phyloP scores from a whole-genome alignment of 2,797 vertebrate species.

The Sebastolobus alascanus region DNA sequence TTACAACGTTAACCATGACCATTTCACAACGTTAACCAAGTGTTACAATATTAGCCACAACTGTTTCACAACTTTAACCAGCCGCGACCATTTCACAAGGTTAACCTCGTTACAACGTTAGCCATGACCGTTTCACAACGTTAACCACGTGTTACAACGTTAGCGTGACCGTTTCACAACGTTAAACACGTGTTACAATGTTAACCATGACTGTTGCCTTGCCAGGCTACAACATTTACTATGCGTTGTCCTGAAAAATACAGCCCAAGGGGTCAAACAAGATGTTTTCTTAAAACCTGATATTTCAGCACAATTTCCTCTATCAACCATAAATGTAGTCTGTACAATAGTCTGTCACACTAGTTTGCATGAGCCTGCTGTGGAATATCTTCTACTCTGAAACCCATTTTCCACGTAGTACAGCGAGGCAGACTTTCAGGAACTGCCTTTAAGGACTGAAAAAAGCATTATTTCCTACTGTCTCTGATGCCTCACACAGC shows the following conservation, averaged over 20 bases:
- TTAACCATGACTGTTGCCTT: too few relatives aligned
- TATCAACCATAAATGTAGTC: not conserved
- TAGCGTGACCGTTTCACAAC: too few relatives aligned
- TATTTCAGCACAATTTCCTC: constrained; percentile 6
- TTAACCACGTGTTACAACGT: too few relatives aligned
- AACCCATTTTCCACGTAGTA: constrained; percentile 15
- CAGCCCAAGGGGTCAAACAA: not conserved
- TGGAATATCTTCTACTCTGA: not conserved
- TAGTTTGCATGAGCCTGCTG: not conserved
- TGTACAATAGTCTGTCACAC: not conserved
- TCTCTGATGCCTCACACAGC: not conserved
- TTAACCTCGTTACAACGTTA: too few relatives aligned
- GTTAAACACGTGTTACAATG: too few relatives aligned
- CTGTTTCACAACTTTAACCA: too few relatives aligned
- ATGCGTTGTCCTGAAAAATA: not conserved
- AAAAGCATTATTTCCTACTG: not conserved
- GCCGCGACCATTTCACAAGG: too few relatives aligned
- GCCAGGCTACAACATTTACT: not conserved
- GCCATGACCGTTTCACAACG: too few relatives aligned
- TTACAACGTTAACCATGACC: too few relatives aligned
- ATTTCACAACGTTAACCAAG: too few relatives aligned
- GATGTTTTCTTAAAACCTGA: not conserved
- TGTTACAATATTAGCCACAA: too few relatives aligned
- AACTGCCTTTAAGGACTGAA: constrained; percentile 19
- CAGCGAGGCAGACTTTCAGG: constrained; percentile 14